A percentile compares a stretch with the other conserved stretches of the same genome.
These are phyloP conservation scores for Platynereis dumerilii DNA, from an alignment of 2,888 invertebrate genomes.

Conservation along the genomic window DNA sequence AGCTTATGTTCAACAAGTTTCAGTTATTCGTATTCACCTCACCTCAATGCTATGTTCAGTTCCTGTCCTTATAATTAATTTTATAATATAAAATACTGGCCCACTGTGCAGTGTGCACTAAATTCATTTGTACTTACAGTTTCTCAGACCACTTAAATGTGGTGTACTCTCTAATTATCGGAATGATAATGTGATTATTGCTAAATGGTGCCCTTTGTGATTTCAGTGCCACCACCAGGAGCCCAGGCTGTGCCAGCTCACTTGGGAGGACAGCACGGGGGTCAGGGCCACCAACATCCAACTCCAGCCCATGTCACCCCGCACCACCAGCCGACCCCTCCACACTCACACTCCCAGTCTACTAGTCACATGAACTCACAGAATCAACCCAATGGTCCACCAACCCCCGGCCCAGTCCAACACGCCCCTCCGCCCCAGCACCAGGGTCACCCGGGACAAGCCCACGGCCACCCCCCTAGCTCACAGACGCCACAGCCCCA, in stretches of 20 bases:
- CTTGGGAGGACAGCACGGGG: slow-evolving; percentile 12
- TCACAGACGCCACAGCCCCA: slow-evolving; percentile 18
- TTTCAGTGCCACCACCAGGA: slow-evolving; percentile 25
- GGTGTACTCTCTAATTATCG: too few species aligned
- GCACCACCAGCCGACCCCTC: slow-evolving; percentile 6
- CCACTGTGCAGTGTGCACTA: too few species aligned
- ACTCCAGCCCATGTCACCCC: slow-evolving; percentile 15
- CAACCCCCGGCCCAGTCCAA: slow-evolving; percentile 20
- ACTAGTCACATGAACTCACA: slow-evolving; percentile 24
- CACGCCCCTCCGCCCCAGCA: slow-evolving; percentile 18
- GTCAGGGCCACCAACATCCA: slow-evolving; percentile 5
- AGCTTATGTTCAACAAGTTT: too few species aligned
- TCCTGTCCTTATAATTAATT: too few species aligned
- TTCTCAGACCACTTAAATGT: too few species aligned
- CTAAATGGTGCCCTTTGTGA: too few species aligned
- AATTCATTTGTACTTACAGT: too few species aligned
- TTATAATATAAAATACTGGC: too few species aligned
- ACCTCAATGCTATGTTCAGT: too few species aligned
- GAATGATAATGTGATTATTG: too few species aligned
- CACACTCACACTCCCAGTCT: slow-evolving; percentile 16
- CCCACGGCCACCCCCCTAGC: slow-evolving; percentile 14
- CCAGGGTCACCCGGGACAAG: slow-evolving; percentile 15
- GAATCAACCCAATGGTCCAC: slow-evolving; percentile 9
- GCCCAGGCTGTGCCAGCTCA: slow-evolving; percentile 23
- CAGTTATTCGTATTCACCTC: too few species aligned